Conservation (phyloP, 2,113 vertebrate species). For the Python bivittatus region DNA sequence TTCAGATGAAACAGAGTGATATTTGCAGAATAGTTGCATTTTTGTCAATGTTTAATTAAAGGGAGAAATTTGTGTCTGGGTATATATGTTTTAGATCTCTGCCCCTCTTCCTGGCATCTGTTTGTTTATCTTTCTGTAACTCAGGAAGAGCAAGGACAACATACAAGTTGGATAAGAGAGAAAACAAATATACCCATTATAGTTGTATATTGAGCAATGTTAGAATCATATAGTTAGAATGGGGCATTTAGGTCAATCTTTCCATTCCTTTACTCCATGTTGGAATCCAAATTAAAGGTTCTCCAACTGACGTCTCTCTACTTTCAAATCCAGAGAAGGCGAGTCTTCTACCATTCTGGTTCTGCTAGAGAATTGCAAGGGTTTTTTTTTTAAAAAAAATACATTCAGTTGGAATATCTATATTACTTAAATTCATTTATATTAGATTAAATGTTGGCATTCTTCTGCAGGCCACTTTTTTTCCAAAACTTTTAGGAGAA, state of each 20-base stretch:
- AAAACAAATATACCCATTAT: neutral
- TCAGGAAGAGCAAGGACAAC: neutral
- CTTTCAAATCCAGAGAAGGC: neutral
- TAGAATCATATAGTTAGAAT: neutral
- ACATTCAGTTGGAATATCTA: neutral
- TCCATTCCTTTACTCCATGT: neutral
- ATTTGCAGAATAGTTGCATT: neutral
- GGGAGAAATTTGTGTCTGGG: neutral
- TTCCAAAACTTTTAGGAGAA: neutral
- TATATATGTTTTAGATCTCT: conserved; percentile 6
- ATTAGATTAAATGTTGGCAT: neutral
- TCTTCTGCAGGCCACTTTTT: neutral
- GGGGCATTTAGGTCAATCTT: neutral
- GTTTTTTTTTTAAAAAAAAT: too few species aligned
- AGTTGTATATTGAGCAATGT: neutral
- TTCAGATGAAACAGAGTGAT: neutral
- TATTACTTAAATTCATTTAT: neutral
- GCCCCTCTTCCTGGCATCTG: conserved; percentile 2
- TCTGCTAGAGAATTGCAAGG: neutral
- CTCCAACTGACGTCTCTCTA: neutral
- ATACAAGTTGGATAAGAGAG: neutral
- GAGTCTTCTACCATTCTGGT: neutral
- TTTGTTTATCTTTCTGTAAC: conserved; percentile 15
- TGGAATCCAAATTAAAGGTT: neutral
- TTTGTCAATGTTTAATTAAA: neutral